Conservation (phyloP, 2,797 vertebrate species). For the Anisognathus igniventris region DNA sequence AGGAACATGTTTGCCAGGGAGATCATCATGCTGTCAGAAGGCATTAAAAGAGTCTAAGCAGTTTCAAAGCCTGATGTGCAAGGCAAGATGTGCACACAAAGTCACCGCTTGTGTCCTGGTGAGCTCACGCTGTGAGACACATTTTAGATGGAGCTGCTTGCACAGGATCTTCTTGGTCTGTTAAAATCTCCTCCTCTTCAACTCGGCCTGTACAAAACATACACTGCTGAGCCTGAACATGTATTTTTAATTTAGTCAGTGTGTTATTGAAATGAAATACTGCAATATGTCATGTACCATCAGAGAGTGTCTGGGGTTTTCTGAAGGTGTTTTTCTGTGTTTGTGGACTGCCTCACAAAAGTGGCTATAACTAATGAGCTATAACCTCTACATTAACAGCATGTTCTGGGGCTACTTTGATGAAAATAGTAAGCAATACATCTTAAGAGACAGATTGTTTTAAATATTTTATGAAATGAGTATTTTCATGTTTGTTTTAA, state of each 20-base stretch:
- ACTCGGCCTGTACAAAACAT: accelerated
- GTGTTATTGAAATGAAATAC: neutral
- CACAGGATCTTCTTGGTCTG: neutral
- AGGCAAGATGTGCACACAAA: neutral
- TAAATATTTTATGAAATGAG: neutral
- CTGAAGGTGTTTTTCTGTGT: neutral
- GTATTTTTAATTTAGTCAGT: neutral
- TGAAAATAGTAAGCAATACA: neutral
- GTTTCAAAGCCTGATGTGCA: neutral
- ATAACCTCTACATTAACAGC: neutral
- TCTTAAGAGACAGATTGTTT: neutral
- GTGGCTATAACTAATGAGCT: accelerated
- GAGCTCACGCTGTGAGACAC: neutral
- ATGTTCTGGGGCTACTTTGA: neutral
- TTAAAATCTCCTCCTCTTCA: neutral
- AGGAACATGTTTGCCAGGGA: neutral
- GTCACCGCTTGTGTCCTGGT: accelerated
- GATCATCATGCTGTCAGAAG: neutral
- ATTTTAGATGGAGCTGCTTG: neutral
- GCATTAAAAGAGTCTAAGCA: neutral
- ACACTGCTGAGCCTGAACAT: accelerated
- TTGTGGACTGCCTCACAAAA: neutral
- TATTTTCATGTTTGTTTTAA: neutral
- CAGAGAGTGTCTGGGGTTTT: neutral
- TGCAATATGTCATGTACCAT: neutral